A percentile compares a stretch with the other conserved stretches of the same genome.
Conservation (phyloP, 2,113 vertebrate species). For the Varanus komodoensis region DNA sequence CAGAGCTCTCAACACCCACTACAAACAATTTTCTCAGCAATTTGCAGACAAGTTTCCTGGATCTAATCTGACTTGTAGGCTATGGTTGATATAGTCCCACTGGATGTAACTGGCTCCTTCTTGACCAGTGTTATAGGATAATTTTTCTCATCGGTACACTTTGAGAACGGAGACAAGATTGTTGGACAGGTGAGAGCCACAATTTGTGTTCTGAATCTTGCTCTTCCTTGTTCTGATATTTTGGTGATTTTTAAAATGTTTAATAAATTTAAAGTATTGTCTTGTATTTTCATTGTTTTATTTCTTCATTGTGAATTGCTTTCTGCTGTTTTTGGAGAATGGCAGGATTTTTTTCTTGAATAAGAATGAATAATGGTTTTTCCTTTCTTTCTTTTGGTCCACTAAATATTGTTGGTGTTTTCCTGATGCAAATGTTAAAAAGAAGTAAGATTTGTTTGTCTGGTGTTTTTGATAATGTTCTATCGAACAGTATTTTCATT, state of each 20-base stretch:
- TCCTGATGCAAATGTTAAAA: background rate
- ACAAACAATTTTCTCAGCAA: too few relatives aligned
- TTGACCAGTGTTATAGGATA: too few relatives aligned
- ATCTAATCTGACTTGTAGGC: too few relatives aligned
- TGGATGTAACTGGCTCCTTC: too few relatives aligned
- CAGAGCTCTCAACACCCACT: too few relatives aligned
- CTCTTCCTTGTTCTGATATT: background rate
- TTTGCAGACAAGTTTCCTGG: too few relatives aligned
- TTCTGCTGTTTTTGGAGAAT: background rate
- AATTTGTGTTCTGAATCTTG: too few relatives aligned
- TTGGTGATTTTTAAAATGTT: background rate
- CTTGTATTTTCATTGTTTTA: background rate
- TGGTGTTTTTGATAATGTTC: background rate
- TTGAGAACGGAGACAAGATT: too few relatives aligned
- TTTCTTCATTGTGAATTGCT: background rate
- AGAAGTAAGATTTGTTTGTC: background rate
- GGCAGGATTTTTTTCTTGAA: background rate
- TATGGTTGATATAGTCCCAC: too few relatives aligned
- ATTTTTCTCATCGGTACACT: too few relatives aligned
- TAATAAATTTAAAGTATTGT: background rate
- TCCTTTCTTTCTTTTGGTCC: background rate
- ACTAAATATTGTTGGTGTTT: background rate
- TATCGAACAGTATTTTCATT: slow-evolving; percentile 20
- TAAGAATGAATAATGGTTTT: background rate
- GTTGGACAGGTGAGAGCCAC: too few relatives aligned